These are phyloP conservation scores for Anthoscopus minutus DNA, from an alignment of 2,113 vertebrate genomes.

Conservation along the genomic window DNA sequence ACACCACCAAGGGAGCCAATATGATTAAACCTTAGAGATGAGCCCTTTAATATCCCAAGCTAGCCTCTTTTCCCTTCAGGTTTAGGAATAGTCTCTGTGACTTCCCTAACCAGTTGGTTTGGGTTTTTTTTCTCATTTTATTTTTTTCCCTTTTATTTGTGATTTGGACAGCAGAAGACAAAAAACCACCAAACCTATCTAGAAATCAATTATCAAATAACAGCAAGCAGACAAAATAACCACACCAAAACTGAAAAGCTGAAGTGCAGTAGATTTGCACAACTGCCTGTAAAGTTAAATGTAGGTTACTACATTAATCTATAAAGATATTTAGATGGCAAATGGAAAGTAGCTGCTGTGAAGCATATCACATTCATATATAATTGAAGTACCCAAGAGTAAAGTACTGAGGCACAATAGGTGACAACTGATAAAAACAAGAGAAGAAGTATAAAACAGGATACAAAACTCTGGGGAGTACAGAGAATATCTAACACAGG, in stretches of 20 bases:
- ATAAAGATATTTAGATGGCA: slow-evolving; percentile 64
- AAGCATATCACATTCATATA: slow-evolving; percentile 68
- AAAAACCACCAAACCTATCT: background rate
- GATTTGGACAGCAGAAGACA: background rate
- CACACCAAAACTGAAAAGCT: background rate
- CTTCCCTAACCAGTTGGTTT: background rate
- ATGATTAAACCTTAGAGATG: background rate
- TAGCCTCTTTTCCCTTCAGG: background rate
- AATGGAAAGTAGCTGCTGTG: slow-evolving; percentile 59
- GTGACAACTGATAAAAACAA: slow-evolving; percentile 73
- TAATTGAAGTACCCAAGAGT: slow-evolving; percentile 74
- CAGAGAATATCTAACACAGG: slow-evolving; percentile 40
- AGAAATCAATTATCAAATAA: slow-evolving; percentile 30
- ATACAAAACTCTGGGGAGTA: slow-evolving; percentile 61
- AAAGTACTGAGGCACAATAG: slow-evolving; percentile 69
- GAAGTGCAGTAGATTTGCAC: slow-evolving; percentile 17
- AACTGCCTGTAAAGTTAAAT: slow-evolving; percentile 57
- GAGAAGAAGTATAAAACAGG: slow-evolving; percentile 61
- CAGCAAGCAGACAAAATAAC: background rate
- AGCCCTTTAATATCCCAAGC: background rate
- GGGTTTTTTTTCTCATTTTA: rapidly evolving
- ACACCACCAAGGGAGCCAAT: background rate
- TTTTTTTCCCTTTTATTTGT: background rate
- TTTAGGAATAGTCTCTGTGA: background rate
- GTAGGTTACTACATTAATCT: slow-evolving; percentile 59